Evolutionary conservation across 2,888 invertebrate genomes (phyloP), one percentile per base, ranked within the genome.

Genomic region (Creontiades dilutus): DNA sequence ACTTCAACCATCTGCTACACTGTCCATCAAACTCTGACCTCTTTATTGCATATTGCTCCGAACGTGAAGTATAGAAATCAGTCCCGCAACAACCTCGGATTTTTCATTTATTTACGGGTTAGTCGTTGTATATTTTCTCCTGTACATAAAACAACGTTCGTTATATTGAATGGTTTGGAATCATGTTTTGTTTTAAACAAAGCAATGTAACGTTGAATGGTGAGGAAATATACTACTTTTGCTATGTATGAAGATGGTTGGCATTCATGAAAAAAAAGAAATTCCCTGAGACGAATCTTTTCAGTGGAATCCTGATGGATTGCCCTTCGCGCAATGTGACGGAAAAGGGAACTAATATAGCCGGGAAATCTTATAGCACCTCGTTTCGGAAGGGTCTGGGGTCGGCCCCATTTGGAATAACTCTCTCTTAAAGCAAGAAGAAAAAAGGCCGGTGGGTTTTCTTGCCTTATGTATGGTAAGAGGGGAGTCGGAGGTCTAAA

Each of bases 391-490:
- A 23, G 68, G 68, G 16, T 57, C 19, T 11, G 23, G 23, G 68
- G 68, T 68, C 68, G 68, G 23, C 68, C 68, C 37, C 16, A 57
- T 57, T 57, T 57, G n/a, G n/a, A n/a, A n/a, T 68, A 11, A 11
- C 68, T 19, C 68, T 11, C 19, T n/a, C 57, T n/a, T 57, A n/a
- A 57, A 7, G 52, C 3, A 52, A 16, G 16, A 52, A 52, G 19
- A 19, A 61, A 68, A 68, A 68, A 68, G 23, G 23, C 23, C 37
- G 2, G 23, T 0, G 9, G 68, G 68, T 23, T 68, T 23, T 0
- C 23, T 27, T 27, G n/a, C 11, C 68, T 68, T 68, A 68, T 68
- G 23, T 23, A 23, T 19, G 23, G 23, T 23, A 12, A 19, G 9
- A 12, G 9, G 19, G 68, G 23, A 68, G 68, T 0, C 68, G 68